Percentiles rank a stretch among this genome's conserved stretches.
Evolutionary conservation across 2,113 vertebrate genomes (phyloP).

Genomic region (Acrocephalus arundinaceus): DNA sequence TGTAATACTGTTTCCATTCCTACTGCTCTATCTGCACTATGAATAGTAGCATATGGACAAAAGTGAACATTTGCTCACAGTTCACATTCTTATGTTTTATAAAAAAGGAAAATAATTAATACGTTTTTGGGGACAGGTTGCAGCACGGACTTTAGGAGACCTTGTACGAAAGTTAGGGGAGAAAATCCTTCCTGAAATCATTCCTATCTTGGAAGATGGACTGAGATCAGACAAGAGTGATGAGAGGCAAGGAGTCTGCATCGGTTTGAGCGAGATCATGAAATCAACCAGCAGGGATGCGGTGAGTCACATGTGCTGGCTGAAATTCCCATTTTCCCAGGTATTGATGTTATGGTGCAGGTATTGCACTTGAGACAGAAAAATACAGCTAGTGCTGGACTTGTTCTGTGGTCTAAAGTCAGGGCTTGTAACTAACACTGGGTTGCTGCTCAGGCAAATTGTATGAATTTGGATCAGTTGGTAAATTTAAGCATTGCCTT

Average conservation of each 20-base stretch:
- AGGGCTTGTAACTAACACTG: not conserved
- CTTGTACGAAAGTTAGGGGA: slow-evolving; percentile 97
- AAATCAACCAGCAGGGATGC: slow-evolving; percentile 98
- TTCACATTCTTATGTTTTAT: not conserved
- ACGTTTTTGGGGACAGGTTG: slow-evolving; percentile 78
- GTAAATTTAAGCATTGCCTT: not conserved
- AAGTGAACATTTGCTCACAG: not conserved
- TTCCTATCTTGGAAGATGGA: slow-evolving; percentile 95
- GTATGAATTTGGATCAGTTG: not conserved
- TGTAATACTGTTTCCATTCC: not conserved
- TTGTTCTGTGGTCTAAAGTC: not conserved
- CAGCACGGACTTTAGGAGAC: slow-evolving; percentile 93
- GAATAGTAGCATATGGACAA: not conserved
- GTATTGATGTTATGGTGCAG: not conserved
- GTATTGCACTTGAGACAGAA: not conserved
- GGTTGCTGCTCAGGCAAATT: not conserved
- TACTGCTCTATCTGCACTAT: not conserved
- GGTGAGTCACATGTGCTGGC: slow-evolving; percentile 69
- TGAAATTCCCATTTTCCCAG: not conserved
- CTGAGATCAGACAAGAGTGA: slow-evolving; percentile 94
- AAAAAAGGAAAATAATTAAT: not conserved
- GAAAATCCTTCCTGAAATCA: slow-evolving; percentile 98
- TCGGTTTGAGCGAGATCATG: slow-evolving; percentile 97
- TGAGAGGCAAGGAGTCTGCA: slow-evolving; percentile 96
- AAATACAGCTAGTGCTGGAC: not conserved